Base-by-base conservation (phyloP, 2,113 vertebrate species). In the Dascyllus trimaculatus region DNA sequence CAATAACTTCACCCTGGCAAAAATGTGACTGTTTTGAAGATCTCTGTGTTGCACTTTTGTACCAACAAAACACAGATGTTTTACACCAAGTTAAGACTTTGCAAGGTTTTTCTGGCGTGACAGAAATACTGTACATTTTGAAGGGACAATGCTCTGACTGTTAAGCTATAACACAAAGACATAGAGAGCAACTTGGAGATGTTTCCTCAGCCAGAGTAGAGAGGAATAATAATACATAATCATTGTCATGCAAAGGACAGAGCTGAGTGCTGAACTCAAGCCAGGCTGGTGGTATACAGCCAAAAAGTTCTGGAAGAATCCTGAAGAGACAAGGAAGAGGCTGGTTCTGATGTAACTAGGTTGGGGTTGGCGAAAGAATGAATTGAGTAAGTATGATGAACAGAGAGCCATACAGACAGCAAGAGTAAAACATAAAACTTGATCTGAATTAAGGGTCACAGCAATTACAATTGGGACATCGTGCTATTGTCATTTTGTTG, bases 161-260 rank as follows among this genome's bases (percentile, higher is more conserved):
- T 63, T 52, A 45, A 59, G 62, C 21, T 51, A 57, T 69, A 19
- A 73, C 32, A 22, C 26, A 22, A 25, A 71, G 43, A 26, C 43
- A 43, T 4, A 51, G 57, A 71, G 26, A 52, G 59, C 4, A 26
- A 64, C 53, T 38, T 79, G 10, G 21, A 66, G 45, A 58, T 25
- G 19, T 71, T 66, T 71, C 45, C 52, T 74, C 59, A 69, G 51
- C 49, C 62, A 79, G 62, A 0, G 6, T 49, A 78, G 32, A 69
- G n/a, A 32, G 24, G 46, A 53, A 72, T 18, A 40, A 71, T 81
- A 68, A 69, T 72, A 43, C 71, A 80, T 62, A 82, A 68, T 79
- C 52, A 65, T 83, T 87, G 78, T 86, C 68, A 76, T 85, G 86
- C 74, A 40, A 61, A 81, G 56, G 75, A 78, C 58, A 52, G 68